Conservation (phyloP, 1,140 invertebrate genomes). For the Trypoxylus dichotomus region DNA sequence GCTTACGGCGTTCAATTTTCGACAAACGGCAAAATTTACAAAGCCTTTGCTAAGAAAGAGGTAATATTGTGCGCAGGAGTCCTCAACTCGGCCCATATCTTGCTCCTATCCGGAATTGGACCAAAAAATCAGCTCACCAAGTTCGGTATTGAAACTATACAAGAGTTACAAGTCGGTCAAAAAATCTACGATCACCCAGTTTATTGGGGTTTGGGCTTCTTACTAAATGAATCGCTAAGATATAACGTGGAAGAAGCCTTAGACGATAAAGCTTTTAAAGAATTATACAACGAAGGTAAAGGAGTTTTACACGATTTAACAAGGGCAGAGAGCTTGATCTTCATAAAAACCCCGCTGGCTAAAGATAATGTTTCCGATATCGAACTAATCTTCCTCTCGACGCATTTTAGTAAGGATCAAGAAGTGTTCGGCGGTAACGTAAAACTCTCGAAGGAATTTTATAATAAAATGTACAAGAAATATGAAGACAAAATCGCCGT, state of each 20-base stretch:
- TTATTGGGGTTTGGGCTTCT: conserved; percentile 77
- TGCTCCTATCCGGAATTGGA: conserved; percentile 80
- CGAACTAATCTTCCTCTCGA: neutral
- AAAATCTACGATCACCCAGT: conserved; percentile 67
- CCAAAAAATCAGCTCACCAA: conserved; percentile 60
- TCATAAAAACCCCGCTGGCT: neutral
- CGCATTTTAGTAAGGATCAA: neutral
- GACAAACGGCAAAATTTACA: conserved; percentile 66
- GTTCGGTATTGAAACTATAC: conserved; percentile 49
- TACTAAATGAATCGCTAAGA: conserved; percentile 74
- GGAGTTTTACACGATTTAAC: neutral
- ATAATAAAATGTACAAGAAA: neutral
- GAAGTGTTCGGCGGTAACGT: neutral
- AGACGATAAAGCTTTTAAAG: neutral
- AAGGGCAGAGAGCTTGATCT: neutral
- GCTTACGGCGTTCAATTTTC: conserved; percentile 82
- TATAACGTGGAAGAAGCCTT: conserved; percentile 56
- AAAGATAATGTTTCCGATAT: neutral
- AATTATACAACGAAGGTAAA: neutral
- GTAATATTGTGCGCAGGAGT: conserved; percentile 83
- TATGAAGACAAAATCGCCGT: conserved; percentile 1
- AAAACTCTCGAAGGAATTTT: neutral
- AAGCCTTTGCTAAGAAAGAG: conserved; percentile 76
- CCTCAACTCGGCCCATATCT: conserved; percentile 82
- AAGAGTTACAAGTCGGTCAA: conserved; percentile 57